Evolutionary conservation across 1,140 invertebrate species (phyloP).

Genomic region (Trypoxylus dichotomus): DNA sequence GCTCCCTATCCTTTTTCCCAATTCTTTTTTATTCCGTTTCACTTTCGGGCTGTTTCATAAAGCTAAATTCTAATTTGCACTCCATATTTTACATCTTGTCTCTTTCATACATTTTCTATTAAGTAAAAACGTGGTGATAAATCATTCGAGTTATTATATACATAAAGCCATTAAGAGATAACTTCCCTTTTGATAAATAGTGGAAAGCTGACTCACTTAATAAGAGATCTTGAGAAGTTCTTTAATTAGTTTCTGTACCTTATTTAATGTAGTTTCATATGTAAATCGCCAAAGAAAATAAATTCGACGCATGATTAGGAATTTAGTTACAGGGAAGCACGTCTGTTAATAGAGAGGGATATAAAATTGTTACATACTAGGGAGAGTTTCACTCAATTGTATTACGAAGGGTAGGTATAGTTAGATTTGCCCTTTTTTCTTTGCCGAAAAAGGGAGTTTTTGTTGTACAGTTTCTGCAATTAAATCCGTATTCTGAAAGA

Average conservation of each 20-base stretch:
- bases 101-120: background rate
- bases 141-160: background rate
- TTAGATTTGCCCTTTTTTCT: no score
- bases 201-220: background rate
- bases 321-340: background rate
- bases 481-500: no score
- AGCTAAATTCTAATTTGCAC: background rate
- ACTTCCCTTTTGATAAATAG: no score
- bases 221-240: background rate
- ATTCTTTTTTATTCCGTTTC: background rate
- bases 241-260: background rate
- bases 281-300: background rate
- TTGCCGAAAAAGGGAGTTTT: no score
- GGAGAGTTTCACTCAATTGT: no score
- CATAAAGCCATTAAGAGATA: background rate
- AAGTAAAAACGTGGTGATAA: background rate
- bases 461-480: no score
- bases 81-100: background rate
- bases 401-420: no score
- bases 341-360: slow-evolving; percentile 5
- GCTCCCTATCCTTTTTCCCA: no score
- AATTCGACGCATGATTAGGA: background rate
- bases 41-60: background rate
- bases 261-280: background rate
- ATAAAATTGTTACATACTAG: background rate